Evolutionary conservation across 92 coral and sea anemone genomes (phyloP).

Genomic region (Plumapathes pennacea): DNA sequence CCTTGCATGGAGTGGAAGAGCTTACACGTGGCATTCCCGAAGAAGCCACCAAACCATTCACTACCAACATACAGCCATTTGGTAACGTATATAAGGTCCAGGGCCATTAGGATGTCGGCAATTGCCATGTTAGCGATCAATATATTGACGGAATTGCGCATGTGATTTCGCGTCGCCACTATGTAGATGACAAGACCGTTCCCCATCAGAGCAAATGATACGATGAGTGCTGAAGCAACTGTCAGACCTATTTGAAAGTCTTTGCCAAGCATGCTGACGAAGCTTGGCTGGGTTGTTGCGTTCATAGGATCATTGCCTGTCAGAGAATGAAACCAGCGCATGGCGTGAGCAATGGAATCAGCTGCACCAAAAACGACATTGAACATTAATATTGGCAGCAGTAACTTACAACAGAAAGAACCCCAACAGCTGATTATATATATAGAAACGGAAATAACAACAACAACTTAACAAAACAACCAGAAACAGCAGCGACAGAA

Average conservation of each 20-base stretch:
- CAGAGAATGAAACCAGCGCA: too few species aligned
- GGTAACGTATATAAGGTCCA: constrained; percentile 47
- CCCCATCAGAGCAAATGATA: constrained; percentile 52
- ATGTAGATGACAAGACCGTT: constrained; percentile 66
- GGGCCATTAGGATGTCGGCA: constrained; percentile 65
- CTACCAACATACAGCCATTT: constrained; percentile 56
- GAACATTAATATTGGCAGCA: too few species aligned
- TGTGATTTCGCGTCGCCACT: constrained; percentile 63
- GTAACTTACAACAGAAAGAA: too few species aligned
- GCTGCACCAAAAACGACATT: too few species aligned
- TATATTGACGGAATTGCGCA: constrained; percentile 74
- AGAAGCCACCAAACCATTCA: constrained; percentile 63
- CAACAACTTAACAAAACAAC: too few species aligned
- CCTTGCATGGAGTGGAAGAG: constrained; percentile 48
- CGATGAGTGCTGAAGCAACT: constrained; percentile 33
- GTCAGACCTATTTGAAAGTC: constrained; percentile 47
- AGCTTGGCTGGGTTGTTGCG: too few species aligned
- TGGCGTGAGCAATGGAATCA: too few species aligned
- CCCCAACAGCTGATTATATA: too few species aligned
- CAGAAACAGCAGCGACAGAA: too few species aligned
- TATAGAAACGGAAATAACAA: too few species aligned
- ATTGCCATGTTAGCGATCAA: constrained; percentile 81
- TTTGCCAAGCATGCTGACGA: too few species aligned
- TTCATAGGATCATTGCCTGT: too few species aligned
- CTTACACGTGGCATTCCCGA: constrained; percentile 60